phyloP scores from a whole-genome alignment of 2,797 vertebrate genomes.

The Gephyroberyx darwinii region DNA sequence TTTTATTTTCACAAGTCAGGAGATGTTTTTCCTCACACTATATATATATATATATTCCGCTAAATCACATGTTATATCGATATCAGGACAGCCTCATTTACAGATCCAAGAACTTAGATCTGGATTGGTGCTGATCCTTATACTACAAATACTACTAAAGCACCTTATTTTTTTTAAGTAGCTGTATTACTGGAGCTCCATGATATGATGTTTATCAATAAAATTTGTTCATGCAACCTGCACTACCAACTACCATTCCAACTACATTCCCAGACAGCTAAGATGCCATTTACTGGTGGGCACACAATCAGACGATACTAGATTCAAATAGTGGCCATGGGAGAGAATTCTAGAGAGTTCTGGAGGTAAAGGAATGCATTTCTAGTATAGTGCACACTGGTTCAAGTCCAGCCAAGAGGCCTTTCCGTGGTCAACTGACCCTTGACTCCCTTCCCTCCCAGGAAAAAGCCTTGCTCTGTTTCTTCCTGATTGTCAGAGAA shows the following conservation, averaged over 20 bases:
- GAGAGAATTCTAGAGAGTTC: conserved; percentile 27
- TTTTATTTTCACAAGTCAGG: no score
- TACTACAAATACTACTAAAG: no score
- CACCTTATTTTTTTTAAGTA: no score
- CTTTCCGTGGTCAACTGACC: conserved; percentile 46
- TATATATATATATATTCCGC: no score
- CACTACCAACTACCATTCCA: background rate
- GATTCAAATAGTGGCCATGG: conserved; percentile 5
- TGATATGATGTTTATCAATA: background rate
- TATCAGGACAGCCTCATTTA: no score
- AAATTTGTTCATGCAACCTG: background rate
- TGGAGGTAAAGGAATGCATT: conserved; percentile 14
- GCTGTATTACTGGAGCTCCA: background rate
- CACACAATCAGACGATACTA: background rate
- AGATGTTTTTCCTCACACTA: no score
- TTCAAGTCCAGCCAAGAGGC: conserved; percentile 40
- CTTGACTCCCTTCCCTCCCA: conserved; percentile 62
- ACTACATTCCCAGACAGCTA: background rate
- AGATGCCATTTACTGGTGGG: background rate
- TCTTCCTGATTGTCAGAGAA: conserved; percentile 76
- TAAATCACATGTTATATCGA: no score
- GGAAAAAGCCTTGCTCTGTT: conserved; percentile 71
- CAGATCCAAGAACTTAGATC: no score
- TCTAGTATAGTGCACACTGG: conserved; percentile 39
- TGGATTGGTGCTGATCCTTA: no score